These are phyloP conservation scores for Pyrgus malvae DNA, from an alignment of 2,888 invertebrate species.

Conservation along the genomic window DNA sequence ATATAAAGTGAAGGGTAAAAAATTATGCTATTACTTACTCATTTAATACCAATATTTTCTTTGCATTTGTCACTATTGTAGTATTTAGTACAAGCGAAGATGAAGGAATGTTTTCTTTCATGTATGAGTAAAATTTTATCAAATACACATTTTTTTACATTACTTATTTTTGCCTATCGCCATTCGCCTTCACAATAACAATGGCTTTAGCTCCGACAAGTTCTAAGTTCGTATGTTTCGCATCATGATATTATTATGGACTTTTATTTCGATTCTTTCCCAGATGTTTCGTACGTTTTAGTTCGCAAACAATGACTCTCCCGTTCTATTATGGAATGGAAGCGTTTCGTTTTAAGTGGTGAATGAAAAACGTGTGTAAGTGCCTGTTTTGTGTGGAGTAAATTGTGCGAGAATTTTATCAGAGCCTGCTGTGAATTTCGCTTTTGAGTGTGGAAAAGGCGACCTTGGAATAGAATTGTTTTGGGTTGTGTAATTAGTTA, in stretches of 20 bases:
- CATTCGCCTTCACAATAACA: not conserved
- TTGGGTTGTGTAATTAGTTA: not conserved
- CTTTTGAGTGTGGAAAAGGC: slow-evolving; percentile 15
- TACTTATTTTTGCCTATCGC: too few species aligned
- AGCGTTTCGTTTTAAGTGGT: slow-evolving; percentile 27
- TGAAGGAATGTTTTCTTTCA: too few species aligned
- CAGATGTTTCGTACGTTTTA: slow-evolving; percentile 25
- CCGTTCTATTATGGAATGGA: slow-evolving; percentile 26
- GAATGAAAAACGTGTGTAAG: slow-evolving; percentile 30
- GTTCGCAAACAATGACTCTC: slow-evolving; percentile 26
- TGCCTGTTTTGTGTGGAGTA: slow-evolving; percentile 27
- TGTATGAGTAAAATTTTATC: too few species aligned
- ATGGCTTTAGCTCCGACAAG: not conserved
- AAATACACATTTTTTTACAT: too few species aligned
- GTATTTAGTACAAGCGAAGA: too few species aligned
- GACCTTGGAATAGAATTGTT: not conserved
- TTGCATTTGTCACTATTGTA: too few species aligned
- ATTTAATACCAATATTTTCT: too few species aligned
- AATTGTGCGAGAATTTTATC: slow-evolving; percentile 29
- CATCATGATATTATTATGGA: slow-evolving; percentile 23
- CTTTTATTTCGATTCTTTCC: slow-evolving; percentile 27
- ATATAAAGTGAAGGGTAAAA: too few species aligned
- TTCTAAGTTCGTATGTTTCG: slow-evolving; percentile 1
- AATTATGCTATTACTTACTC: too few species aligned
- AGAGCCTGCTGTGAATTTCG: slow-evolving; percentile 23